Evolutionary conservation across 2,113 vertebrate species (phyloP).

Genomic region (Maccullochella peelii): DNA sequence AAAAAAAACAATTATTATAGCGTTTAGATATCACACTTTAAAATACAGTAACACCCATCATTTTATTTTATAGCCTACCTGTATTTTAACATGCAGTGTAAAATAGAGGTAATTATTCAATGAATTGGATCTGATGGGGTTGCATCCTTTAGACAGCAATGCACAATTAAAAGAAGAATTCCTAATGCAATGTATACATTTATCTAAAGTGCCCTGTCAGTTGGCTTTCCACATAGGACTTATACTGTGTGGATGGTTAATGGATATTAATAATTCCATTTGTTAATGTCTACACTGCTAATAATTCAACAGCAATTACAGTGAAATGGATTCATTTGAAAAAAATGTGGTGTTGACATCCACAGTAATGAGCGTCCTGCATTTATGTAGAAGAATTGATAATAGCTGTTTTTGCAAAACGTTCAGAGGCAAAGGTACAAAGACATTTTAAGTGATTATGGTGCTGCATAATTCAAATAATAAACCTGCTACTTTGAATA

Average conservation of each 20-base stretch:
- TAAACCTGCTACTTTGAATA: conserved; percentile 46
- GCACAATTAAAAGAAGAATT: conserved; percentile 32
- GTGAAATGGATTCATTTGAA: conserved; percentile 36
- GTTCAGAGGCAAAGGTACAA: conserved; percentile 35
- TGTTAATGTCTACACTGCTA: conserved; percentile 33
- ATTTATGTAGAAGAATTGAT: conserved; percentile 41
- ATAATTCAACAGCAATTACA: conserved; percentile 55
- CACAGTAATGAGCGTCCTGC: conserved; percentile 40
- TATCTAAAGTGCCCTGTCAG: conserved; percentile 41
- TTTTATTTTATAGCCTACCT: conserved; percentile 21
- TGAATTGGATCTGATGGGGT: not conserved
- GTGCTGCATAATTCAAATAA: conserved; percentile 53
- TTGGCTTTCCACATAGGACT: conserved; percentile 29
- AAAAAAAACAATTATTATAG: conserved; percentile 10
- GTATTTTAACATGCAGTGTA: conserved; percentile 16
- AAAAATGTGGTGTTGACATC: conserved; percentile 35
- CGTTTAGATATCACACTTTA: not conserved
- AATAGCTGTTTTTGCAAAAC: conserved; percentile 27
- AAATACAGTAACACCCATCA: conserved; percentile 8
- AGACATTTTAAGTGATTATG: conserved; percentile 49
- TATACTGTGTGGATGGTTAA: conserved; percentile 29
- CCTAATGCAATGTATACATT: conserved; percentile 34
- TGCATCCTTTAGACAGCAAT: conserved; percentile 5
- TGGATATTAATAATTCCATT: conserved; percentile 46
- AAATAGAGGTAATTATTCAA: conserved; percentile 44